Evolutionary conservation across 2,888 invertebrate genomes (phyloP), one percentile per base, ranked within the genome.

Genomic region (Falcaria lacertinaria): DNA sequence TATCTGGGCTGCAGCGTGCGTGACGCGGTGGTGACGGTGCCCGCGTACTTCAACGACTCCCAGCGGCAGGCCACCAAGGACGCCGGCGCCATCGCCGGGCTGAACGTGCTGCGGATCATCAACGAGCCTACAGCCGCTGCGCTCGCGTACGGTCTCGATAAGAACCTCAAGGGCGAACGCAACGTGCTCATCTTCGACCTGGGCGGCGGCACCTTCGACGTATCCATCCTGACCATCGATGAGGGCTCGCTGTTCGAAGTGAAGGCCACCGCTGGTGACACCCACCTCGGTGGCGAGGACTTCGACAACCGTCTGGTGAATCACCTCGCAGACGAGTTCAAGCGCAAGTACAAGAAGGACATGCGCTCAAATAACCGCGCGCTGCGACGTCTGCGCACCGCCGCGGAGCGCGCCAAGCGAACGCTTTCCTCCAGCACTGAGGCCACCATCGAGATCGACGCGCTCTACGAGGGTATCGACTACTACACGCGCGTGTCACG

Each of bases 121-220:
- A 96, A 96, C 75, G 96, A 97, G 71, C 97, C 97, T 2, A 97
- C 96, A 1, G 95, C 95, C 2, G 96, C 96, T 14, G 96, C 96
- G 16, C 83, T 96, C 54, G 96, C 96, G 15, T 96, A 97, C 69
- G 96, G 97, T 8, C 83, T 94, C 43, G 94, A 94, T 69, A 94
- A 94, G 73, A 93, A 93, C 69, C 84, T 94, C 15, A 92, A 93
- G 69, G 94, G 94, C 14, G 94, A 94, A 69, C 91, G 92, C 45
- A 94, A 94, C 67, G 93, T 94, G 2, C 77, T 94, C 35, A 94
- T 94, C 61, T 94, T 94, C 65, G 94, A 94, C 76, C 88, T 95
- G 54, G 91, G 91, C 16, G 97, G 97, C 52, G 97, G 96, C 38
- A 97, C 96, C 40, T 97, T 98, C 77, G 97, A 97, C 89, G 97